Evolutionary conservation across 1,140 invertebrate genomes (phyloP).

Genomic region (Diachasmimorpha longicaudata): DNA sequence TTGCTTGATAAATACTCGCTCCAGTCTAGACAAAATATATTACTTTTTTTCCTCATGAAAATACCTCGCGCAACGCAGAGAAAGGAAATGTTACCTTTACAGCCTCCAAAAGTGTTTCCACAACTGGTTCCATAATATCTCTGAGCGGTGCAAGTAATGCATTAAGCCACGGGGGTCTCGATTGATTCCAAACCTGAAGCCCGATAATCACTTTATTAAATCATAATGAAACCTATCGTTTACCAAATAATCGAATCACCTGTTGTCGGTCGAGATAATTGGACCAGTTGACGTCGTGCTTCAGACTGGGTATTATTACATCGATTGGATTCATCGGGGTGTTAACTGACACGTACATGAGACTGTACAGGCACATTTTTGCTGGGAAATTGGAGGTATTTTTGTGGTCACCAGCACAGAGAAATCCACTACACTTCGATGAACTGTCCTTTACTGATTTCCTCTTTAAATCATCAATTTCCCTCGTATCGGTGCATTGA

Average conservation of each 20-base stretch:
- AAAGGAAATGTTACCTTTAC: too few species aligned
- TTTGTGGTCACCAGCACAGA: constrained; percentile 66
- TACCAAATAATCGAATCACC: constrained; percentile 51
- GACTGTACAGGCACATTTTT: constrained; percentile 47
- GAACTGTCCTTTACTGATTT: background rate
- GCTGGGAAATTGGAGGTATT: constrained; percentile 39
- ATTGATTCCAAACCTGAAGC: constrained; percentile 76
- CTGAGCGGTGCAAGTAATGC: constrained; percentile 70
- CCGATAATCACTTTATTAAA: background rate
- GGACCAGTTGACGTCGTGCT: constrained; percentile 68
- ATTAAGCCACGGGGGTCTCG: constrained; percentile 75
- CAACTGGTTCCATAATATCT: constrained; percentile 68
- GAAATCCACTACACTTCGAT: constrained; percentile 67
- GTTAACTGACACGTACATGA: constrained; percentile 61
- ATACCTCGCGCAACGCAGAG: too few species aligned
- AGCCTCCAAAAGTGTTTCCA: constrained; percentile 70
- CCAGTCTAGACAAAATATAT: constrained; percentile 62
- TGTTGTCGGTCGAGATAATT: constrained; percentile 75
- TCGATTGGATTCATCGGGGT: constrained; percentile 68
- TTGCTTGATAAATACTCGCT: constrained; percentile 77
- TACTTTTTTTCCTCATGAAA: too few species aligned
- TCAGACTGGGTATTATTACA: constrained; percentile 69
- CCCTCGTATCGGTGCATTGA: constrained; percentile 37
- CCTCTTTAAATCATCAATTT: background rate
- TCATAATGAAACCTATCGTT: background rate